Evolutionary conservation across 2,888 invertebrate genomes (phyloP).

Genomic region (Lobophora halterata): DNA sequence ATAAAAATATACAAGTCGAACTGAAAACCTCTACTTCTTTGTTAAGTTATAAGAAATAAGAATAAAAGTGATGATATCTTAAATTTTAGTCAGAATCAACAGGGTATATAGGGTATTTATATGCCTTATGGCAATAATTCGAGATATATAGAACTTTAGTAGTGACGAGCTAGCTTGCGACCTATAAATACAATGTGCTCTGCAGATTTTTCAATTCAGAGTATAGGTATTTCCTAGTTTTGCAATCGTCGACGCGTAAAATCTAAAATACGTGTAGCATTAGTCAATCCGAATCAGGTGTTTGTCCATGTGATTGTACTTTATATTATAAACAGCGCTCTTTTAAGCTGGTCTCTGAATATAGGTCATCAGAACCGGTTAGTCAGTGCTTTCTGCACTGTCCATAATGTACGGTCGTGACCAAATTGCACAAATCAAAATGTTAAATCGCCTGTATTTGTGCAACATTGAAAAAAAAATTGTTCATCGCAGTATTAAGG

Average conservation of each 20-base stretch:
- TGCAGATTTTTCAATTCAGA: neutral
- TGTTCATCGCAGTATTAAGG: no score
- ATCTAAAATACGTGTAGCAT: constrained; percentile 10
- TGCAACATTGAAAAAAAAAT: no score
- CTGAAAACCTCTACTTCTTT: no score
- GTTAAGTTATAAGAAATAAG: no score
- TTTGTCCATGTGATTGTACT: no score
- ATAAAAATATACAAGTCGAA: no score
- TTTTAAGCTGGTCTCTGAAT: constrained; percentile 32
- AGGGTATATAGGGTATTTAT: no score
- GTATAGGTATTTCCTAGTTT: constrained; percentile 7
- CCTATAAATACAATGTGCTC: constrained; percentile 1
- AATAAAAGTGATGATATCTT: no score
- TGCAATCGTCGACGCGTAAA: constrained; percentile 6
- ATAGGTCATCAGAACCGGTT: constrained; percentile 43
- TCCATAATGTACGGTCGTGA: no score
- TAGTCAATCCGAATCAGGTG: constrained; percentile 11
- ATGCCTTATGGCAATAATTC: no score
- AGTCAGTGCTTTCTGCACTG: constrained; percentile 32
- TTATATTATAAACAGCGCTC: constrained; percentile 11
- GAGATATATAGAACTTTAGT: no score
- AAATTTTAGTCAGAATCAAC: no score
- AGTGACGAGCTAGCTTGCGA: neutral
- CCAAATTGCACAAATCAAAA: constrained; percentile 9
- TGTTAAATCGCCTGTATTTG: constrained; percentile 1